These are phyloP conservation scores for Hydropsyche tenuis DNA, from an alignment of 1,140 invertebrate species.

Conservation along the genomic window DNA sequence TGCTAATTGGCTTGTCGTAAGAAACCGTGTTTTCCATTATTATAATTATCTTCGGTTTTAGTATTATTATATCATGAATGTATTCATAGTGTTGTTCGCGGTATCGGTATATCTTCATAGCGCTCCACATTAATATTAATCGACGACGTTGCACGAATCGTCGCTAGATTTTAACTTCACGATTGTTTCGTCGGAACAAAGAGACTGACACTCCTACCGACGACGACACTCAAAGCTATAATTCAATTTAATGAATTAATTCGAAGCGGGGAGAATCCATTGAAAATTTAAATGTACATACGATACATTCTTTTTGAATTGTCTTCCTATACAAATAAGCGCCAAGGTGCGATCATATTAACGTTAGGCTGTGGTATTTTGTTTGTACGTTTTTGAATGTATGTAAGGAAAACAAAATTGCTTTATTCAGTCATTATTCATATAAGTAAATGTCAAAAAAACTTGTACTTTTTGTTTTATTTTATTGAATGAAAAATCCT, in stretches of 20 bases:
- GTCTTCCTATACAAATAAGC: conserved; percentile 5
- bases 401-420: too few species aligned
- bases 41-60: not conserved
- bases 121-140: conserved; percentile 23
- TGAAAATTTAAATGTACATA: conserved; percentile 5
- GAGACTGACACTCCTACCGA: conserved; percentile 38
- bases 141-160: not conserved
- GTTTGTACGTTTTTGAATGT: too few species aligned
- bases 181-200: conserved; percentile 43
- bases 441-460: too few species aligned
- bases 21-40: conserved; percentile 2
- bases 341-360: conserved; percentile 25
- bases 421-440: too few species aligned
- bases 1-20: not conserved
- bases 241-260: conserved; percentile 35
- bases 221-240: not conserved
- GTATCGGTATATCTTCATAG: not conserved
- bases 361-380: conserved; percentile 21
- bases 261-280: conserved; percentile 7
- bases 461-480: too few species aligned
- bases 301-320: not conserved
- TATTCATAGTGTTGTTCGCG: not conserved
- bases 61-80: not conserved
- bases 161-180: conserved; percentile 18
- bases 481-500: too few species aligned